phyloP scores from a whole-genome alignment of 2,797 vertebrate genomes.

The Etheostoma perlongum region DNA sequence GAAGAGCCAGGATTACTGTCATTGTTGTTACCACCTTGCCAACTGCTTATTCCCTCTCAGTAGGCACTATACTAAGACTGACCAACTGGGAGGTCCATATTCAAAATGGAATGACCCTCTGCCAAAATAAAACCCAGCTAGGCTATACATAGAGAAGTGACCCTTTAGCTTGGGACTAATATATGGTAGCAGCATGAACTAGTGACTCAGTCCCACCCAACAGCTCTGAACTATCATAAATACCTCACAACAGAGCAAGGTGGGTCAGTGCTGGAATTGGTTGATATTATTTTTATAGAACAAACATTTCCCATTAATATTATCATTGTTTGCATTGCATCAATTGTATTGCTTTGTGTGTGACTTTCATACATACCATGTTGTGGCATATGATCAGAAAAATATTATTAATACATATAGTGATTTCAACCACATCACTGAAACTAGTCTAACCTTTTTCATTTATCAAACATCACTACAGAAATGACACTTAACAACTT shows the following conservation, averaged over 20 bases:
- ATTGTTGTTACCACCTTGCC: constrained; percentile 30
- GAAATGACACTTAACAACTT: constrained; percentile 6
- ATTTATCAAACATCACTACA: not conserved
- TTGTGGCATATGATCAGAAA: not conserved
- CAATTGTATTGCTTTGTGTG: not conserved
- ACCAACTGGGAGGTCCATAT: constrained; percentile 55
- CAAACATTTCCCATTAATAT: not conserved
- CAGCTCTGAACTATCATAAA: constrained; percentile 46
- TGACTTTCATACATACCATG: not conserved
- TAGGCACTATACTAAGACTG: constrained; percentile 25
- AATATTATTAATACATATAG: not conserved
- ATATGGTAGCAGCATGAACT: constrained; percentile 48
- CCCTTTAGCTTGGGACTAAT: constrained; percentile 49
- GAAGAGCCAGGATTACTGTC: constrained; percentile 11
- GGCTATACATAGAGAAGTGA: constrained; percentile 62
- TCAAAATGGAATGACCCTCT: constrained; percentile 54
- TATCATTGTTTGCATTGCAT: not conserved
- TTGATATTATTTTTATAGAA: constrained; percentile 1
- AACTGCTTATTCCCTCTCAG: constrained; percentile 50
- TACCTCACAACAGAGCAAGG: constrained; percentile 30
- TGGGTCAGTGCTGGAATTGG: not conserved
- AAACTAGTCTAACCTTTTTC: not conserved
- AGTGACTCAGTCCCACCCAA: constrained; percentile 32
- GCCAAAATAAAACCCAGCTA: constrained; percentile 60
- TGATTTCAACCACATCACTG: not conserved